Evolutionary conservation across 2,888 invertebrate genomes (phyloP), one percentile per base, ranked within the genome.

Genomic region (Drosophila infuscata): DNA sequence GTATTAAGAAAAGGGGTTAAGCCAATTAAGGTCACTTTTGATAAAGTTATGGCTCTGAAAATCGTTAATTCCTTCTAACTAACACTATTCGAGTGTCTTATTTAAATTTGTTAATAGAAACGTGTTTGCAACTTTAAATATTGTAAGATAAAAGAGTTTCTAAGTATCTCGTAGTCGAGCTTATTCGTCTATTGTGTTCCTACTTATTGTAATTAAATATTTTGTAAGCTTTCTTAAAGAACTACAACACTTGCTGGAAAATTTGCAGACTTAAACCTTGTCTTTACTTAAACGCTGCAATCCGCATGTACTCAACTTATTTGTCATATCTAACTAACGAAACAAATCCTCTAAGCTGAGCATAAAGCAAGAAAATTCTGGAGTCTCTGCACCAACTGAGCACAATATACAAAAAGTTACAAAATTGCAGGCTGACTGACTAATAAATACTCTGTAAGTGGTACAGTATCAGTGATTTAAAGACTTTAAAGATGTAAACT

Each of bases 321-420:
- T 64, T 72, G 38, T 71, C 51, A 48, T 51, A 56, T 35, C 56
- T 33, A 66, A 57, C 64, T 51, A 62, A 69, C 51, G 30, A 2
- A 53, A 29, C 46, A 73, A 76, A 76, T 76, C 41, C 60, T 41
- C 15, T 56, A 56, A 62, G 54, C 64, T 59, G 20, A 30, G 35
- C 54, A 54, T 62, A 57, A 54, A 70, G 25, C 43, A 52, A 52
- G 56, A 71, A 67, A 56, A 57, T 51, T 49, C 46, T 35, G 58
- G 1, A 49, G 33, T 56, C 20, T 30, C 38, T 48, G 29, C 20
- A 17, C 0, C 38, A 61, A 58, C 57, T 58, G 33, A 60, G 36
- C 46, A 43, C 53, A 49, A n/a, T 49, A 30, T 49, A 53, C 30
- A 66, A 58, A 43, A 61, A 32, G 2, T 43, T 3, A 7, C 0